A percentile compares a stretch with the other conserved stretches of the same genome.
Evolutionary conservation across 2,113 vertebrate species (phyloP).

Genomic region (Ictidomys tridecemlineatus): DNA sequence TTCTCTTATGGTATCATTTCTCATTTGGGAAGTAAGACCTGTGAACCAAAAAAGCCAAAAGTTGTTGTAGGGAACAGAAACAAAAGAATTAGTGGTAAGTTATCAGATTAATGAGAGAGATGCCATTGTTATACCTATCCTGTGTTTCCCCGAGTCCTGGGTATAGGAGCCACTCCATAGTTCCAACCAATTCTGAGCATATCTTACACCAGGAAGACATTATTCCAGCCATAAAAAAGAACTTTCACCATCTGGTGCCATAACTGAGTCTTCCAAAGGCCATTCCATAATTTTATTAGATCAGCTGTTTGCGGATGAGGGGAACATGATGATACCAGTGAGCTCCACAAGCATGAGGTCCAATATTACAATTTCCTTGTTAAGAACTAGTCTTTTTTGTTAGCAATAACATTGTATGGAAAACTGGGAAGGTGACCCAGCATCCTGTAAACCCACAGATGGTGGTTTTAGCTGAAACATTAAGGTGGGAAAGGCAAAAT

Average conservation of each 20-base stretch:
- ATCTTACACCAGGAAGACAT: neutral
- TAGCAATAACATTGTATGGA: neutral
- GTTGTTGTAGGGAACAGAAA: constrained; percentile 11
- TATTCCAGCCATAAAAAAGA: constrained; percentile 53
- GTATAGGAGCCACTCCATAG: neutral
- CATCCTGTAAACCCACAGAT: constrained; percentile 33
- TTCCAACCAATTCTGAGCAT: constrained; percentile 31
- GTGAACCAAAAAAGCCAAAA: neutral
- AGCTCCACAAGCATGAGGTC: neutral
- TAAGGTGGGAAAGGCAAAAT: constrained; percentile 33
- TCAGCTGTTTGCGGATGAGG: constrained; percentile 75
- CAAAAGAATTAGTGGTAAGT: neutral
- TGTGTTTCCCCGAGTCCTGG: neutral
- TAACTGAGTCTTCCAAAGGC: constrained; percentile 69
- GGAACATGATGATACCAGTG: constrained; percentile 17
- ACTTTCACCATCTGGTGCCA: constrained; percentile 67
- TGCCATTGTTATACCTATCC: neutral
- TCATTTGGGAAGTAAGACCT: neutral
- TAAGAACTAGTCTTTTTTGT: constrained; percentile 29
- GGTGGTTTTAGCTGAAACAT: constrained; percentile 35
- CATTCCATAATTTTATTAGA: constrained; percentile 75
- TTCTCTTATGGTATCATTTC: neutral
- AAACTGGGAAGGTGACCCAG: neutral
- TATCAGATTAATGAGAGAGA: neutral
- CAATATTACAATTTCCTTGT: constrained; percentile 37